These are phyloP conservation scores for Acrobasis repandana DNA, from an alignment of 2,888 invertebrate genomes.

Conservation along the genomic window DNA sequence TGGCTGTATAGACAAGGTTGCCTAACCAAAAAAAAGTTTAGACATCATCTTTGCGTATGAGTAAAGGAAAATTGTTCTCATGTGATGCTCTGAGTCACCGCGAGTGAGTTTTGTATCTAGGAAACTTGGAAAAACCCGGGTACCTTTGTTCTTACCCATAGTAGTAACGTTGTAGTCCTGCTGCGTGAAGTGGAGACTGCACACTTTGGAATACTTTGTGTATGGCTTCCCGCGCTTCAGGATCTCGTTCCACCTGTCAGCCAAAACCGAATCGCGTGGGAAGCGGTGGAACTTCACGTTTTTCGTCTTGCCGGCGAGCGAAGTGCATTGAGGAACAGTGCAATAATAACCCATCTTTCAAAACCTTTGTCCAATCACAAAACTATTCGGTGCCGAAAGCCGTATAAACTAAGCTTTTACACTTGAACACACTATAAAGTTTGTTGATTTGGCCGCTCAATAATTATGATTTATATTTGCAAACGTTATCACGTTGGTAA, in stretches of 20 bases:
- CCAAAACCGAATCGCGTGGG: constrained; percentile 68
- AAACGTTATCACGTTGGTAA: constrained; percentile 76
- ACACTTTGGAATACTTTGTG: constrained; percentile 80
- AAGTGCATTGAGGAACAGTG: constrained; percentile 79
- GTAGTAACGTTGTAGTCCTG: constrained; percentile 78
- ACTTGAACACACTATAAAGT: constrained; percentile 37
- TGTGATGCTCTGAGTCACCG: constrained; percentile 52
- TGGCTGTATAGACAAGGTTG: not conserved
- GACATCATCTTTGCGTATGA: not conserved
- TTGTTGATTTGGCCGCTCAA: constrained; percentile 31
- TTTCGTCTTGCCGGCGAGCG: constrained; percentile 80
- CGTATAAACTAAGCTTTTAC: constrained; percentile 29
- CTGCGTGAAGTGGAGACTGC: constrained; percentile 76
- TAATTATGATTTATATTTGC: constrained; percentile 59
- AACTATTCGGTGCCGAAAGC: constrained; percentile 29
- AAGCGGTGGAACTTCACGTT: constrained; percentile 80
- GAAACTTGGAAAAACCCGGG: constrained; percentile 70
- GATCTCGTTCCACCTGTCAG: constrained; percentile 72
- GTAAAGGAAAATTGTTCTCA: constrained; percentile 35
- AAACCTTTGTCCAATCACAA: constrained; percentile 45
- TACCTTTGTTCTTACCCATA: constrained; percentile 79
- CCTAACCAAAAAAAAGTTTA: not conserved
- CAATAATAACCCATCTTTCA: constrained; percentile 79
- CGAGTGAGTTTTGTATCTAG: constrained; percentile 37
- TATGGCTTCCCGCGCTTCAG: constrained; percentile 75